A percentile compares a stretch with the other conserved stretches of the same genome.
These are phyloP conservation scores for Eutolmus rufibarbis DNA, from an alignment of 2,888 invertebrate genomes.

Conservation along the genomic window DNA sequence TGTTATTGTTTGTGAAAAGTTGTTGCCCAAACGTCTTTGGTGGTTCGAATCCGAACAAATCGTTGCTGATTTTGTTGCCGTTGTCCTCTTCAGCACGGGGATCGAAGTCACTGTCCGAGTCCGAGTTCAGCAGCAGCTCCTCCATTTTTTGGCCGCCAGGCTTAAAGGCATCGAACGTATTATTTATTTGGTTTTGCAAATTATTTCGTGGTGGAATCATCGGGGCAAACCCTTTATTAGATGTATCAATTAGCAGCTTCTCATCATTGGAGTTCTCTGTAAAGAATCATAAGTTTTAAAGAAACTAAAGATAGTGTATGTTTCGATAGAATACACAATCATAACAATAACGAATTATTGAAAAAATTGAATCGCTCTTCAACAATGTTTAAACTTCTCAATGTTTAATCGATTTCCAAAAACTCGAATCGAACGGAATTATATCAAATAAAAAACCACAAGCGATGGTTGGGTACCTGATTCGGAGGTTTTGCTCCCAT, in stretches of 20 bases:
- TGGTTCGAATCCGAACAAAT: slow-evolving; percentile 63
- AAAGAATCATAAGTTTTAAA: slow-evolving; percentile 48
- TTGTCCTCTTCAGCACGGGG: slow-evolving; percentile 80
- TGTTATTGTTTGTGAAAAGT: slow-evolving; percentile 63
- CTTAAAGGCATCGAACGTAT: slow-evolving; percentile 66
- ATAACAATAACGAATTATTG: too few species aligned
- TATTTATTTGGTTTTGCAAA: slow-evolving; percentile 65
- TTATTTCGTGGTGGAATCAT: slow-evolving; percentile 61
- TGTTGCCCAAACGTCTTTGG: slow-evolving; percentile 61
- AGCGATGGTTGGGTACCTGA: slow-evolving; percentile 52
- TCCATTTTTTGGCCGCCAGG: slow-evolving; percentile 80
- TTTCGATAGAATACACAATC: too few species aligned
- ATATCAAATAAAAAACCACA: too few species aligned
- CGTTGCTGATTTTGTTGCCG: slow-evolving; percentile 58
- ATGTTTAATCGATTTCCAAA: too few species aligned
- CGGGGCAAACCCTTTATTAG: slow-evolving; percentile 58
- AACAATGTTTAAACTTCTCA: too few species aligned
- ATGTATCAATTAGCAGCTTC: slow-evolving; percentile 60
- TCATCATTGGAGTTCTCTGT: slow-evolving; percentile 55
- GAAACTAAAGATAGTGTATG: background rate
- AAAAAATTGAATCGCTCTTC: too few species aligned
- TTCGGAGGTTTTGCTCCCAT: slow-evolving; percentile 60
- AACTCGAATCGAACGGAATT: too few species aligned
- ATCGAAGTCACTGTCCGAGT: slow-evolving; percentile 87
- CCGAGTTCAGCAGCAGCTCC: slow-evolving; percentile 76